phyloP scores from a whole-genome alignment of 2,888 invertebrate genomes.

The Zele albiditarsus region DNA sequence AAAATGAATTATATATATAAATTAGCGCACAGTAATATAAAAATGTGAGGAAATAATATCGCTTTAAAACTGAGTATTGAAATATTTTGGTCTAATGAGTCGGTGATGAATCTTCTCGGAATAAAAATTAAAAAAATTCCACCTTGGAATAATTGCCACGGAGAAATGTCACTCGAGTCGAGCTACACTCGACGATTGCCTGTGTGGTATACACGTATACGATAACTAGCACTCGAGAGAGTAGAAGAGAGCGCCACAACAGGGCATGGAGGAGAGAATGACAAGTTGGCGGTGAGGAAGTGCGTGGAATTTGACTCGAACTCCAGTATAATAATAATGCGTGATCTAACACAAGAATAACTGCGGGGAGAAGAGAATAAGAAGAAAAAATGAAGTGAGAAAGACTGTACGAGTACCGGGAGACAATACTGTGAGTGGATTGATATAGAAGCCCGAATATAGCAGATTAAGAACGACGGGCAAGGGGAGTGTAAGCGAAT shows the following conservation, averaged over 20 bases:
- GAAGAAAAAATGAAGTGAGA: conserved; percentile 15
- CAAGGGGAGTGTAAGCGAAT: conserved; percentile 13
- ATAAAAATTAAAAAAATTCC: background rate
- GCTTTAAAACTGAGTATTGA: background rate
- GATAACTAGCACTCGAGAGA: background rate
- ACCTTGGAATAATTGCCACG: conserved; percentile 9
- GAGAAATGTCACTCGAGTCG: conserved; percentile 9
- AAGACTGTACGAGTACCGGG: conserved; percentile 37
- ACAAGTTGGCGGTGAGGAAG: background rate
- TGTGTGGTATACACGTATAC: background rate
- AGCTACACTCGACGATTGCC: conserved; percentile 18
- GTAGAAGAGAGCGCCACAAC: background rate
- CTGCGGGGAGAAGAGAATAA: conserved; percentile 8
- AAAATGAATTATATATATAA: no score
- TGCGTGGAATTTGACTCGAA: conserved; percentile 15
- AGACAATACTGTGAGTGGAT: background rate
- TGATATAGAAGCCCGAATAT: conserved; percentile 42
- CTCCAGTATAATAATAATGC: conserved; percentile 7
- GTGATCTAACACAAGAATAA: background rate
- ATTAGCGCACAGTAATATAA: no score
- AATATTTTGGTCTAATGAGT: background rate
- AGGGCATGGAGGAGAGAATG: background rate
- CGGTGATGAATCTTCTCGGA: background rate
- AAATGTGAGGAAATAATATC: background rate
- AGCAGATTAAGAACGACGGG: conserved; percentile 35